Evolutionary conservation across 1,140 invertebrate genomes (phyloP).

Genomic region (Prorops nasuta): DNA sequence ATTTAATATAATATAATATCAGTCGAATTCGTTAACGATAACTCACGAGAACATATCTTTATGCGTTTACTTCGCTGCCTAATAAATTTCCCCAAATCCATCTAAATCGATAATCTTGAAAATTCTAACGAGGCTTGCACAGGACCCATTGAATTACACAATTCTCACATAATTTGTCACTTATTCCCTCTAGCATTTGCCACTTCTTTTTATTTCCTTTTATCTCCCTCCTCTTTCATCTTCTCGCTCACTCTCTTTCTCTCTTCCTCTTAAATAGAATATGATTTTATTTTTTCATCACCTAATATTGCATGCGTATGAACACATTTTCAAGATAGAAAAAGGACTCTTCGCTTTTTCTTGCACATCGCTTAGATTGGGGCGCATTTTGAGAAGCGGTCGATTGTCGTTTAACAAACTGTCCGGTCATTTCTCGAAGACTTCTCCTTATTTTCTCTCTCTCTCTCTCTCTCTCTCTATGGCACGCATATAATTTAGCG

Average conservation of each 20-base stretch:
- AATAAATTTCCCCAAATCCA: constrained; percentile 30
- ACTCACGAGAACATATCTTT: too few species aligned
- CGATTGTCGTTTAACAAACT: constrained; percentile 26
- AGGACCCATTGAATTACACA: constrained; percentile 44
- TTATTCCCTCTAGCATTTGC: too few species aligned
- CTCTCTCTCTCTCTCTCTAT: too few species aligned
- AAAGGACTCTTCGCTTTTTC: not conserved
- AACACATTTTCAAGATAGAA: constrained; percentile 21
- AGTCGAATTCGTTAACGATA: too few species aligned
- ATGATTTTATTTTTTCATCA: constrained; percentile 28
- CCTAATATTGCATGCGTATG: constrained; percentile 44
- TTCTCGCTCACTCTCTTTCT: not conserved
- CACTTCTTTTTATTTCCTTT: constrained; percentile 10
- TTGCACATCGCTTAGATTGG: too few species aligned
- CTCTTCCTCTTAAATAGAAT: constrained; percentile 21
- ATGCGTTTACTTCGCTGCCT: constrained; percentile 18
- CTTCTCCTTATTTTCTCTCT: too few species aligned
- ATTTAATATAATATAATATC: constrained; percentile 30
- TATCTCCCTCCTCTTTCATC: constrained; percentile 2
- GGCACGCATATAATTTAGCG: too few species aligned
- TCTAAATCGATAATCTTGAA: constrained; percentile 42
- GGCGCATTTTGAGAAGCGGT: constrained; percentile 14
- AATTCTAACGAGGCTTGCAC: constrained; percentile 48
- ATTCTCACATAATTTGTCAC: too few species aligned
- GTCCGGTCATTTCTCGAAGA: constrained; percentile 27